phyloP scores from a whole-genome alignment of 1,140 invertebrate species.

The Rhagoletis pomonella region DNA sequence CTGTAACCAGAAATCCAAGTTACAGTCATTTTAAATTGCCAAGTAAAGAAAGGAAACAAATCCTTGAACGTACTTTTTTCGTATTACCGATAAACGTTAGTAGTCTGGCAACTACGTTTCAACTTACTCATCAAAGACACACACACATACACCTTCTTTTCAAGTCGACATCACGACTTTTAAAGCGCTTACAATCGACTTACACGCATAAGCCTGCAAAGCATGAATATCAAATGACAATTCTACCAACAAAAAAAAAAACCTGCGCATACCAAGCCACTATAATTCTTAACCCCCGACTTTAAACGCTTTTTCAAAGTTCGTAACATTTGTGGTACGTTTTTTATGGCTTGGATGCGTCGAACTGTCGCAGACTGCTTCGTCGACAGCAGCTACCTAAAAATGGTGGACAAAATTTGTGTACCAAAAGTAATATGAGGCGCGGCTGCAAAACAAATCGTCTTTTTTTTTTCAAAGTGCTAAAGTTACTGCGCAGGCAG shows the following conservation, averaged over 20 bases:
- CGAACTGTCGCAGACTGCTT: not conserved
- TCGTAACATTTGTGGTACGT: not conserved
- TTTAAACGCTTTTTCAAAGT: not conserved
- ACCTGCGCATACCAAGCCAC: too few species aligned
- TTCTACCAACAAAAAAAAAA: constrained; percentile 5
- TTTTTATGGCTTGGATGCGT: constrained; percentile 18
- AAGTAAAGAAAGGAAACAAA: too few species aligned
- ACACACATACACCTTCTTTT: not conserved
- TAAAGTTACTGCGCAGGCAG: not conserved
- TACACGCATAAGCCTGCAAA: constrained; percentile 29
- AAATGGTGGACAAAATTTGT: not conserved
- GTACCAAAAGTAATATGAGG: constrained; percentile 13
- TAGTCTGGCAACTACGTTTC: not conserved
- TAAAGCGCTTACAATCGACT: constrained; percentile 37
- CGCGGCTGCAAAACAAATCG: not conserved
- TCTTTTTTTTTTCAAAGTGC: not conserved
- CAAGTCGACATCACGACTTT: constrained; percentile 25
- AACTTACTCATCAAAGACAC: not conserved
- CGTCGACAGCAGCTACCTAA: not conserved
- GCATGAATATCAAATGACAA: constrained; percentile 34
- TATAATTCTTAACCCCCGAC: not conserved
- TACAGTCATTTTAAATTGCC: too few species aligned
- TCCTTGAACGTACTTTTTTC: too few species aligned
- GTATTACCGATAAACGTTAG: too few species aligned
- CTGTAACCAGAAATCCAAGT: too few species aligned